Evolutionary conservation across 1,140 invertebrate species (phyloP).

Genomic region (Tetragonula clypearis): DNA sequence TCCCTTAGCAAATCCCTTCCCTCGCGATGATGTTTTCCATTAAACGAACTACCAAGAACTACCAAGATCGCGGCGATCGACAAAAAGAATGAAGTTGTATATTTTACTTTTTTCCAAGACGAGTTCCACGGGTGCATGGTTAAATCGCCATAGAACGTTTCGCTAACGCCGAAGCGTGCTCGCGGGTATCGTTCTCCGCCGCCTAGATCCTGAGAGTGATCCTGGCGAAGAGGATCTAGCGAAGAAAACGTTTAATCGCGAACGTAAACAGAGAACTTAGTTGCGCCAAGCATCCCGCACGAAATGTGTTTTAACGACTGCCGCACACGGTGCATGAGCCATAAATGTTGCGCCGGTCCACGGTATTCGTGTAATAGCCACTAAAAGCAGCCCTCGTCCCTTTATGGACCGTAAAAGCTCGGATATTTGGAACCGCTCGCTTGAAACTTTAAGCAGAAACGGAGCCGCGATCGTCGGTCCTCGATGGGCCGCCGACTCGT

Average conservation of each 20-base stretch:
- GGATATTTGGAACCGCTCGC: conserved; percentile 64
- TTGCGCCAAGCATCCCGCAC: conserved; percentile 15
- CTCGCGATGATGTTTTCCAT: neutral
- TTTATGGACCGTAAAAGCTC: conserved; percentile 68
- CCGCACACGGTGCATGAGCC: conserved; percentile 63
- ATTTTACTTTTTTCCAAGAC: conserved; percentile 2
- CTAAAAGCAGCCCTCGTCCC: conserved; percentile 65
- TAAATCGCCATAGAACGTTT: neutral
- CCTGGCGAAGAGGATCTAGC: neutral
- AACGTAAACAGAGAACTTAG: conserved; percentile 45
- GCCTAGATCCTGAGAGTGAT: neutral
- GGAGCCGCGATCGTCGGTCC: conserved; percentile 7
- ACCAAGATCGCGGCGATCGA: neutral
- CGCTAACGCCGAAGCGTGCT: neutral
- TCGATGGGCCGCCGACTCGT: neutral
- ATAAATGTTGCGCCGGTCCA: conserved; percentile 63
- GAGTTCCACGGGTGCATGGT: neutral
- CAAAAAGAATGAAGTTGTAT: neutral
- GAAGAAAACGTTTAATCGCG: conserved; percentile 38
- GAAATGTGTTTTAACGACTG: conserved; percentile 66
- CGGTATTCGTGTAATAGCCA: conserved; percentile 68
- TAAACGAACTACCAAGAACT: conserved; percentile 12
- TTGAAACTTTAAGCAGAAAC: conserved; percentile 53
- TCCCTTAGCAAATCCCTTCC: neutral
- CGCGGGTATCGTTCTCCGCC: neutral